Evolutionary conservation across 1,140 invertebrate species (phyloP), one percentile per base, ranked within the genome.

Genomic region (Drosophila hydei): DNA sequence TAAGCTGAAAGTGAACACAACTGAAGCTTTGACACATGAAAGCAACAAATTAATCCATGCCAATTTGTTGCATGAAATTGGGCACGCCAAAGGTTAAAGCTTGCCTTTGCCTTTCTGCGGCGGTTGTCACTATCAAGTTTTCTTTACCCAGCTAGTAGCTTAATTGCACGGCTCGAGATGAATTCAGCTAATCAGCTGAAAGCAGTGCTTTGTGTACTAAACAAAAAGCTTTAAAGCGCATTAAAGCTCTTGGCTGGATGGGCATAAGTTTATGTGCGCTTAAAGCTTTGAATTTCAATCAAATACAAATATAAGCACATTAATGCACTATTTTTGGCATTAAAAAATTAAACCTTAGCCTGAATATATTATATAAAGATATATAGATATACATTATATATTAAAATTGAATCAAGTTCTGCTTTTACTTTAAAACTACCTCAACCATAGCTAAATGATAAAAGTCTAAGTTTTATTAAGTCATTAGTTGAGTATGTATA

Each of bases 11-110:
- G 36, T 50, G 48, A 33, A 25, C 43, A 33, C 12, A 12, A 30
- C 52, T 50, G 59, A 67, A 52, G 54, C 6, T 9, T 51, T 76
- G 60, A 65, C 63, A 54, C 4, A 5, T 27, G 54, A 52, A 30
- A 56, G 59, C 14, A 70, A 74, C 40, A 58, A 52, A 58, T 62
- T 65, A 59, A 63, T 47, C 47, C 60, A 45, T 40, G 16, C 23
- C 25, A 59, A 42, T 63, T 71, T 56, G 18, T 51, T 18, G 25
- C 56, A 42, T 25, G 18, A 70, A 27, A 42, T 16, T 16, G n/a
- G n/a, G 14, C 25, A 2, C 1, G 21, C 5, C 19, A n/a, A 47
- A n/a, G 21, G 12, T 6, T 23, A 33, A 6, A n/a, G n/a, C n/a
- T n/a, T n/a, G 45, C 11, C 7, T 21, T 9, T 19, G 42, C 42